Percentiles rank a stretch among this genome's conserved stretches.
Conservation (phyloP, 1,140 invertebrate genomes). For the Saccostrea cuccullata region DNA sequence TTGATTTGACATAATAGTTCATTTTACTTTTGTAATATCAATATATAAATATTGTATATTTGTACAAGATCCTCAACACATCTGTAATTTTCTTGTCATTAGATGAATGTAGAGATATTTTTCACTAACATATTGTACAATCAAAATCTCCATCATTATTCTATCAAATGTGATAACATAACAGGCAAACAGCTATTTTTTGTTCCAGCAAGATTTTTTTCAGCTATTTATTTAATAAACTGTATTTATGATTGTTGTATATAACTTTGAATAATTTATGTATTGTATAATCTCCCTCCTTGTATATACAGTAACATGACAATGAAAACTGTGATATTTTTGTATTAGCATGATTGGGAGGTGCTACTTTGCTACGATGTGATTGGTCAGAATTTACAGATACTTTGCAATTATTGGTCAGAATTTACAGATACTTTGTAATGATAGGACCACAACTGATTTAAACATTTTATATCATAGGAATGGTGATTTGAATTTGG, state of each 20-base stretch:
- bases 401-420: not conserved
- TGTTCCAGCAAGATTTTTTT: constrained; percentile 5
- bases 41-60: not conserved
- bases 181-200: not conserved
- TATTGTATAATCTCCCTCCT: constrained; percentile 12
- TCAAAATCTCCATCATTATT: constrained; percentile 1
- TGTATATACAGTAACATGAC: constrained; percentile 7
- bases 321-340: constrained; percentile 36
- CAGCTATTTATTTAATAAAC: constrained; percentile 11
- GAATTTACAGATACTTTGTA: not conserved
- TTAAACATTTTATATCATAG: not conserved
- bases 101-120: not conserved
- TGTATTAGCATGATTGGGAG: constrained; percentile 3
- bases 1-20: not conserved
- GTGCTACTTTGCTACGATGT: not conserved
- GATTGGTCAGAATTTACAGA: not conserved
- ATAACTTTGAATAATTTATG: not conserved
- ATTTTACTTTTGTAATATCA: too few relatives aligned
- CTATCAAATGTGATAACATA: constrained; percentile 2
- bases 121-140: constrained; percentile 10
- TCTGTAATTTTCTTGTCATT: not conserved
- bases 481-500: too few relatives aligned
- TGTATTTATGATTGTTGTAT: not conserved
- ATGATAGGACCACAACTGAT: not conserved
- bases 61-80: not conserved